These are phyloP conservation scores for Cheirogaleus major DNA, from an alignment of 2,797 vertebrate genomes.

Conservation along the genomic window DNA sequence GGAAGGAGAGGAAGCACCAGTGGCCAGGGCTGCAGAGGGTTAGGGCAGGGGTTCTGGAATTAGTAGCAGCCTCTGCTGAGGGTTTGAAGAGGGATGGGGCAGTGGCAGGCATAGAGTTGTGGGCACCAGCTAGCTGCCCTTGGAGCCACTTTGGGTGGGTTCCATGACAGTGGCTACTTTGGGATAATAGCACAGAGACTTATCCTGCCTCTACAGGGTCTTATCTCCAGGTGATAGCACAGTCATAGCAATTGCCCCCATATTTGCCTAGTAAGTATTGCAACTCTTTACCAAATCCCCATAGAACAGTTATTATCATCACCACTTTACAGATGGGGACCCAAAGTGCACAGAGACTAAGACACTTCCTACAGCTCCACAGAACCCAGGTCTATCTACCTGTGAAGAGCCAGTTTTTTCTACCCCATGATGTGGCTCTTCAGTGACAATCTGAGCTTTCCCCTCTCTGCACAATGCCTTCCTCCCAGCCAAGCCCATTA, in stretches of 20 bases:
- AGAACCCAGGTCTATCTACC: not conserved
- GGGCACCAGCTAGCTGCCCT: not conserved
- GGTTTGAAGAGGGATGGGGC: no score
- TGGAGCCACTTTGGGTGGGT: not conserved
- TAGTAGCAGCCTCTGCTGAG: not conserved
- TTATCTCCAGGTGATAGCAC: not conserved
- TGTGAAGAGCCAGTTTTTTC: not conserved
- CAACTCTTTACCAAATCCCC: not conserved
- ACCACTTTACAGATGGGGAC: not conserved
- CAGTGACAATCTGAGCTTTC: not conserved
- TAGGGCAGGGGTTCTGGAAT: not conserved
- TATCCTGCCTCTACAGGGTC: not conserved
- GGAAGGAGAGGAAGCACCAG: no score
- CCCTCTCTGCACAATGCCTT: not conserved
- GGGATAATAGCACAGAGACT: not conserved
- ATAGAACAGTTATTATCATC: no score
- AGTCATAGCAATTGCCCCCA: not conserved
- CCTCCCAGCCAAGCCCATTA: accelerated
- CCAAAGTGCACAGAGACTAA: not conserved
- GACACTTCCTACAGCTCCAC: not conserved
- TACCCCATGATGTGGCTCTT: not conserved
- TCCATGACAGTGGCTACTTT: not conserved
- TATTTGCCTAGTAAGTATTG: not conserved
- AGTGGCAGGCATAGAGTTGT: not conserved
- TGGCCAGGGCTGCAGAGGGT: not conserved